Base-by-base conservation (phyloP, 1,140 invertebrate species). In the Diorhabda elongata region DNA sequence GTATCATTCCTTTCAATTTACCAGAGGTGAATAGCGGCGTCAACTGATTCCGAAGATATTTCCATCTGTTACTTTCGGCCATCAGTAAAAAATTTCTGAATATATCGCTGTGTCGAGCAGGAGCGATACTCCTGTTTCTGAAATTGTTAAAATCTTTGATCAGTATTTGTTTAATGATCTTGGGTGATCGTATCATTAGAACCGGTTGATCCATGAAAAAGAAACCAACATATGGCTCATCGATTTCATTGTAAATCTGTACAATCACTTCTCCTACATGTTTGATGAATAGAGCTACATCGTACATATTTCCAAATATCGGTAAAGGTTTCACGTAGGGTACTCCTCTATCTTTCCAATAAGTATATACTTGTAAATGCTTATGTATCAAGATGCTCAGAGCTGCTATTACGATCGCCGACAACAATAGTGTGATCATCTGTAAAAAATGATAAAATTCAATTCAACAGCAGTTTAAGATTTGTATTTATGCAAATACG, bases 121-220 rank as follows among this genome's bases (percentile, higher is more conserved):
- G 75, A 73, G 78, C 82, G 59, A 84, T 77, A 70, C 83, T 60
- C 7, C 82, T 79, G 68, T 87, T 83, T 4, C 81, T 75, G 71
- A 88, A 88, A 76, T 85, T 58, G n/a, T 68, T 44, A 71, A 84
- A 86, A 74, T 86, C 84, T 71, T 82, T 83, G 5, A 84, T 75
- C 9, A 82, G 64, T 3, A 86, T 78, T 2, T 77, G 66, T 72
- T 84, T 85, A 6, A 86, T 79, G 0, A 86, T 45, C 61, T 85
- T 80, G 1, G 81, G 82, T 71, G 83, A 82, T 64, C 79, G 74
- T 2, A 74, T 47, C 4, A 74, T 44, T 5, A 77, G 58, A 42
- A 58, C 70, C 0, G 83, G 82, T 67, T 80, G 73, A 0, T 79
- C 77, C 26, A 26, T 26, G 26, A 26, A 26, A 26, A 26, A 26